Conservation (phyloP, 1,140 invertebrate species). For the Aphis gossypii region DNA sequence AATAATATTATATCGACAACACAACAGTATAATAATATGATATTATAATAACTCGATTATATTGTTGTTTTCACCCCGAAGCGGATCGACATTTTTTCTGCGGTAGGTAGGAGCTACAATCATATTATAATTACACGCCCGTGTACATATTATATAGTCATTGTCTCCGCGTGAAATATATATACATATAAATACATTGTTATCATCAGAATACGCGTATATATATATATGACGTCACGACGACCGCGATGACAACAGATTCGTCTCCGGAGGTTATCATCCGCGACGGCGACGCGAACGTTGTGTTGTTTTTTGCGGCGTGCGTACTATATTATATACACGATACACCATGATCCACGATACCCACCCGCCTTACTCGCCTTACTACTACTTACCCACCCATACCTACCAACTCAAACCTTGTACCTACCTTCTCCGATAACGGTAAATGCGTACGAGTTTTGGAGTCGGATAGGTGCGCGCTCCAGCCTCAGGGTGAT, state of each 20-base stretch:
- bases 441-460: background rate
- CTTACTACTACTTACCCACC: background rate
- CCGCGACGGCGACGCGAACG: background rate
- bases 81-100: slow-evolving; percentile 24
- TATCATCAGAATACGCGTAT: background rate
- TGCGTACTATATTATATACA: background rate
- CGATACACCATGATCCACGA: background rate
- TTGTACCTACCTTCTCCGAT: background rate
- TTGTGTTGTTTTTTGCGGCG: background rate
- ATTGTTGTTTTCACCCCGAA: slow-evolving; percentile 23
- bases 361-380: background rate
- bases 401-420: background rate
- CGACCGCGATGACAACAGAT: background rate
- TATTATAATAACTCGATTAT: slow-evolving; percentile 8
- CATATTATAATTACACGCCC: slow-evolving; percentile 19
- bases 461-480: background rate
- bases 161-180: background rate
- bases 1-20: background rate
- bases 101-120: slow-evolving; percentile 42
- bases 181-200: background rate
- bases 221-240: background rate
- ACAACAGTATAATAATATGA: background rate
- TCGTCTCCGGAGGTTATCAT: slow-evolving; percentile 43
- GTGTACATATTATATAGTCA: background rate
- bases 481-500: background rate